Percentiles rank a stretch among this genome's conserved stretches.
Evolutionary conservation across 2,888 invertebrate species (phyloP).

Genomic region (Chloroclystis v-ata): DNA sequence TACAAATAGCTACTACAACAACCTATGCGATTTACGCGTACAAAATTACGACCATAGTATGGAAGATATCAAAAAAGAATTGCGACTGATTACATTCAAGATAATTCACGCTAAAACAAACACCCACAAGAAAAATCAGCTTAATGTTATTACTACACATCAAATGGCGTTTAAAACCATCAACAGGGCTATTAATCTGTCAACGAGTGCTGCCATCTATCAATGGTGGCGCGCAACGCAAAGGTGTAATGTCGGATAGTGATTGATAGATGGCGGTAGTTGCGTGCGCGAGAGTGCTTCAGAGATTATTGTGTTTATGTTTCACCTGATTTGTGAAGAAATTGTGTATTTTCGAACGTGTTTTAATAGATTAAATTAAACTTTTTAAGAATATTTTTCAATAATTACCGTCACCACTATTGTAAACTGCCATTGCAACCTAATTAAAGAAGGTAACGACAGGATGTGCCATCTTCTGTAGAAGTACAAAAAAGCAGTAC

Average conservation of each 20-base stretch:
- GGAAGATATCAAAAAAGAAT: constrained; percentile 3
- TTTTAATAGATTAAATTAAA: constrained; percentile 15
- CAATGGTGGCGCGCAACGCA: constrained; percentile 48
- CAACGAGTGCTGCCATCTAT: constrained; percentile 70
- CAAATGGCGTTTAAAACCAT: constrained; percentile 60
- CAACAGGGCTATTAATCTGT: constrained; percentile 58
- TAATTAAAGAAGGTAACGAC: too few relatives aligned
- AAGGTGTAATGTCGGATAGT: constrained; percentile 62
- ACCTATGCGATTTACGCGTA: not conserved
- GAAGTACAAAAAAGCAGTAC: too few relatives aligned
- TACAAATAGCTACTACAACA: not conserved
- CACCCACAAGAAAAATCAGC: constrained; percentile 26
- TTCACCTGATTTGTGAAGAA: constrained; percentile 33
- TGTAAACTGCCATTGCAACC: too few relatives aligned
- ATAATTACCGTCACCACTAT: too few relatives aligned
- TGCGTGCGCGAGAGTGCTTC: constrained; percentile 43
- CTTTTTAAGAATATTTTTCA: too few relatives aligned
- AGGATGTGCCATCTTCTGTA: too few relatives aligned
- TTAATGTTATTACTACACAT: constrained; percentile 57
- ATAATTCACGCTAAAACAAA: constrained; percentile 28
- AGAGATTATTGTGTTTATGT: constrained; percentile 45
- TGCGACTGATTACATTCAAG: constrained; percentile 20
- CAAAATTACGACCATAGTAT: not conserved
- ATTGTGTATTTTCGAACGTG: constrained; percentile 23
- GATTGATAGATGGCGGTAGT: constrained; percentile 69